Percentiles rank a stretch among this genome's conserved stretches.
Conservation (phyloP, 2,113 vertebrate species). For the Calyptommatus sinebrachiatus region DNA sequence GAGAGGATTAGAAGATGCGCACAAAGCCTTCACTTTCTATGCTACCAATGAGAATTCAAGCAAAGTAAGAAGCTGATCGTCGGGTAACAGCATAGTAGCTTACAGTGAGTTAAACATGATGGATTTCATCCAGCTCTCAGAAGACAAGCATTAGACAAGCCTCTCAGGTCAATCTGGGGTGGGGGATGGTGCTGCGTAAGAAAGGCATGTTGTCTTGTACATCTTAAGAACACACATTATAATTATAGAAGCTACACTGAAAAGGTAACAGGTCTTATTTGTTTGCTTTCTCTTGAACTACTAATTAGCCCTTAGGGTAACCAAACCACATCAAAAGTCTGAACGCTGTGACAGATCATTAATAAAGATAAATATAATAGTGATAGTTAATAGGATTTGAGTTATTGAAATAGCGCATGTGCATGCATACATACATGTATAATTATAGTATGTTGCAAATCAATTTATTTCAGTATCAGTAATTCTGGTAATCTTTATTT, state of each 20-base stretch:
- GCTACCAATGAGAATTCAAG: neutral
- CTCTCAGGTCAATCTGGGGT: neutral
- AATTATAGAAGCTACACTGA: neutral
- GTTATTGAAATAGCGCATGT: too few species aligned
- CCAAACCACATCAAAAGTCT: neutral
- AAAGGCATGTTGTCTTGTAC: neutral
- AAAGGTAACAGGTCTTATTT: too few species aligned
- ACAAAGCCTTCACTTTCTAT: neutral
- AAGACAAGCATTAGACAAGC: neutral
- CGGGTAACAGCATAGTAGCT: neutral
- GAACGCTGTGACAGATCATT: neutral
- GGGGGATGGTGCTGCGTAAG: neutral
- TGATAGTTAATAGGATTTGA: neutral
- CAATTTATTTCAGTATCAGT: too few species aligned
- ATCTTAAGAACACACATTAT: neutral
- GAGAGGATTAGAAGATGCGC: neutral
- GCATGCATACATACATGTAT: too few species aligned
- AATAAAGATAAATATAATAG: neutral
- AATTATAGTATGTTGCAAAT: too few species aligned
- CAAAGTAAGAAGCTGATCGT: neutral
- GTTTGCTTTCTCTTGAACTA: neutral
- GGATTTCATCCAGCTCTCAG: neutral
- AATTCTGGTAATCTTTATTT: too few species aligned
- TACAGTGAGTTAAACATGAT: neutral
- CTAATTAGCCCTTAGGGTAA: neutral